A percentile compares a stretch with the other conserved stretches of the same genome.
Conservation (phyloP, 2,797 vertebrate species). For the Acanthiza pusilla region DNA sequence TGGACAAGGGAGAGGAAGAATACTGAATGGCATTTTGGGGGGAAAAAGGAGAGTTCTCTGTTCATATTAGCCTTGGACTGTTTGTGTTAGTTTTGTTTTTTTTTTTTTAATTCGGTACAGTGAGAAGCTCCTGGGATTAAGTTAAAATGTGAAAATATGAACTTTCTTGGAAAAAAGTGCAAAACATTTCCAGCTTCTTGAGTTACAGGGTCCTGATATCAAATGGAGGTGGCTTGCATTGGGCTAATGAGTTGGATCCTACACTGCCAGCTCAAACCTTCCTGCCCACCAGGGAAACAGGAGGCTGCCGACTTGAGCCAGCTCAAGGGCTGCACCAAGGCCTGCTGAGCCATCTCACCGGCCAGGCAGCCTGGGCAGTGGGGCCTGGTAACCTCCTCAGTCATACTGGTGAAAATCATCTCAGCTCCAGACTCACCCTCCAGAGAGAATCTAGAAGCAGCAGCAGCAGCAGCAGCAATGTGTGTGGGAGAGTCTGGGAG, state of each 20-base stretch:
- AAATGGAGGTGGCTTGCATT: neutral
- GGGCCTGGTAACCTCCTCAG: neutral
- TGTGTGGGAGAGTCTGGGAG: neutral
- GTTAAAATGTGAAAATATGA: neutral
- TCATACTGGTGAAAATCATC: neutral
- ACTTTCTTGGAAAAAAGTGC: neutral
- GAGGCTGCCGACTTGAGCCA: neutral
- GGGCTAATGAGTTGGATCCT: neutral
- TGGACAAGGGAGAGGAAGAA: neutral
- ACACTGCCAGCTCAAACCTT: neutral
- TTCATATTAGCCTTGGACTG: neutral
- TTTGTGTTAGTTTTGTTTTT: neutral
- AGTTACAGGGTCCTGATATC: neutral
- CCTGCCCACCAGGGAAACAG: rapidly evolving
- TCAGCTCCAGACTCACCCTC: neutral
- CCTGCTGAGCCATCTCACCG: rapidly evolving
- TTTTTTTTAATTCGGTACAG: neutral
- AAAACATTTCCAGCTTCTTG: neutral
- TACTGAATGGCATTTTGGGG: neutral
- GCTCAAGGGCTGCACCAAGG: neutral
- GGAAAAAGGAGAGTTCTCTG: neutral
- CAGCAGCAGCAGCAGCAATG: neutral
- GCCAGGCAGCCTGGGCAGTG: neutral
- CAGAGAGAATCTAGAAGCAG: neutral
- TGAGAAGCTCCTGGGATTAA: neutral